Conservation (phyloP, 1,140 invertebrate species). For the Drosophila ambigua region DNA sequence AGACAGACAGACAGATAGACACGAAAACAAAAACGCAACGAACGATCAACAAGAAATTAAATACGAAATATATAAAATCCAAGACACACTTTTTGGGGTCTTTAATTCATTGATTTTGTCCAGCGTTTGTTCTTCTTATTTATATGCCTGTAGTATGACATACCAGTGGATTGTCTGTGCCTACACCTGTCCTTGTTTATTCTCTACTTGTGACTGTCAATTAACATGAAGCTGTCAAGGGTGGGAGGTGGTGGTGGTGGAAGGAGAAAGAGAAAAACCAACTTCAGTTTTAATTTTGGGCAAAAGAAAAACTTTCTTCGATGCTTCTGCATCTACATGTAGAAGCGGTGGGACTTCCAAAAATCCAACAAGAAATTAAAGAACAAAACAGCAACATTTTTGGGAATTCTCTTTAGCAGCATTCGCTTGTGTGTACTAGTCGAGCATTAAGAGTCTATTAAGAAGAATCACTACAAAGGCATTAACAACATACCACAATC, state of each 20-base stretch:
- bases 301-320: constrained; percentile 10
- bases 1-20: constrained; percentile 4
- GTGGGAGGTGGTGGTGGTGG: too few species aligned
- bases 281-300: too few species aligned
- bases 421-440: too few species aligned
- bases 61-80: constrained; percentile 34
- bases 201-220: neutral
- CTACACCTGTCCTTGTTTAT: constrained; percentile 64
- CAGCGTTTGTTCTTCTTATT: constrained; percentile 5
- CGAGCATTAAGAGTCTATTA: too few species aligned
- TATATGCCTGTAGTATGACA: neutral
- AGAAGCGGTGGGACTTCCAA: neutral
- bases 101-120: constrained; percentile 40
- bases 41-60: constrained; percentile 32
- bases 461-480: too few species aligned
- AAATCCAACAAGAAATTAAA: too few species aligned
- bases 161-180: constrained; percentile 5
- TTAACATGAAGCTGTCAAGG: neutral
- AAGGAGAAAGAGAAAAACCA: neutral
- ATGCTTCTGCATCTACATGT: neutral
- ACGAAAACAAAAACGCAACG: constrained; percentile 24
- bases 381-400: too few species aligned
- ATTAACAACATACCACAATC: too few species aligned
- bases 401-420: too few species aligned
- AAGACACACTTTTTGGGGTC: constrained; percentile 20